A percentile compares a stretch with the other conserved stretches of the same genome.
phyloP scores from a whole-genome alignment of 2,888 invertebrate genomes.

The Tridacna gigas region DNA sequence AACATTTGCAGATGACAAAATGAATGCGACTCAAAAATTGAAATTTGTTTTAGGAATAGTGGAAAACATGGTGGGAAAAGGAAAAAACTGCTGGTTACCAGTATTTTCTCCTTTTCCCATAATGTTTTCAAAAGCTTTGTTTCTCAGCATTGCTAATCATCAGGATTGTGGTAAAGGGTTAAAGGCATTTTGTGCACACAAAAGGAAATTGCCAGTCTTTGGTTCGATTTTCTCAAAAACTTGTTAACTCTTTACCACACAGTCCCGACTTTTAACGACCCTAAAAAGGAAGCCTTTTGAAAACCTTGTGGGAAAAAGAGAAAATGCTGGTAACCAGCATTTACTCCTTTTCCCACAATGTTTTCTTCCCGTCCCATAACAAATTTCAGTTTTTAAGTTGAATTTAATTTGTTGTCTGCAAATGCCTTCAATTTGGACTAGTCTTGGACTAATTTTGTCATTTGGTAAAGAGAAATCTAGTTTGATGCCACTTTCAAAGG shows the following conservation, averaged over 20 bases:
- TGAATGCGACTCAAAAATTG: too few relatives aligned
- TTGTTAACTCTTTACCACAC: background rate
- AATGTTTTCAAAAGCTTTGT: background rate
- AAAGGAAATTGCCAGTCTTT: too few relatives aligned
- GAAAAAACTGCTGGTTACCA: too few relatives aligned
- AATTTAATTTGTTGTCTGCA: background rate
- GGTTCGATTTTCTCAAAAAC: too few relatives aligned
- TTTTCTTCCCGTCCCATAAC: background rate
- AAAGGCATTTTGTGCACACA: too few relatives aligned
- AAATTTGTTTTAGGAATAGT: too few relatives aligned
- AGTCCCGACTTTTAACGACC: background rate
- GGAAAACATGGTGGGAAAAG: too few relatives aligned
- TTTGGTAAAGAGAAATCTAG: background rate
- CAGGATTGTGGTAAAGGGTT: too few relatives aligned
- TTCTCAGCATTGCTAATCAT: too few relatives aligned
- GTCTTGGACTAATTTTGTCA: background rate
- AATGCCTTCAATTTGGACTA: background rate
- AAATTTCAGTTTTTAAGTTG: background rate
- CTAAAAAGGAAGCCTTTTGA: background rate
- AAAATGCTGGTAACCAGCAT: background rate
- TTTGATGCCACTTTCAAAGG: too few relatives aligned
- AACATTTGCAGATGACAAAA: too few relatives aligned
- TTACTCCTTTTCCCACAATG: background rate
- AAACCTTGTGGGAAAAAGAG: conserved; percentile 1
- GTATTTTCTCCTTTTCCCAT: too few relatives aligned